Base-by-base conservation (phyloP, 1,140 invertebrate species). In the Caenorhabditis remanei region DNA sequence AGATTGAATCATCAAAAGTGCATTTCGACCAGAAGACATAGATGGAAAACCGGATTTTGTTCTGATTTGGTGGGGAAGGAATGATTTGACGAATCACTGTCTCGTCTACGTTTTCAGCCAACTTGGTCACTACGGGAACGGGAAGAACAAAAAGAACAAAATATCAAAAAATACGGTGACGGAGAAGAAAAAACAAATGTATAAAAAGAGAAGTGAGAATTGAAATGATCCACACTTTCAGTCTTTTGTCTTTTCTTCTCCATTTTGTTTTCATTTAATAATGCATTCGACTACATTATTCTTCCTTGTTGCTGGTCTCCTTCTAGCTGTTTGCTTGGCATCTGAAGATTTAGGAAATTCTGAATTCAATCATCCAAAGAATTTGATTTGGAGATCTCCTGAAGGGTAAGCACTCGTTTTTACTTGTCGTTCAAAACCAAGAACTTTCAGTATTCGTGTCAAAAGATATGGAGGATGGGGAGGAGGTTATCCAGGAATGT, bases 1-100 rank as follows among this genome's bases (percentile, higher is more conserved):
- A 58, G 55, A 24, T 43, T 46, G 65, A 71, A 5, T 71, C 65
- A 71, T 71, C 65, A 71, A 8, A 71, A 71, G 65, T 71, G 65
- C 65, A 71, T 71, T 43, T 71, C 65, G 40, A 71, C 41, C 65
- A 71, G 65, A 71, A 71, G 40, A 46, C 41, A 71, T 11, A 16
- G 40, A 43, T 8, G 65, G 46, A 71, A 43, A 71, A 71, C 65
- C 65, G 40, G 65, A 71, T 71, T 71, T 16, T 13, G 61, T 32
- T 58, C 55, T 24, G 61, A 32, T 32, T 32, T 32, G 61, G 61
- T 21, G 8, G 61, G 19, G 14, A 24, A 40, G 32, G 9, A 71
- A n/a, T 43, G 65, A 46, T 71, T 71, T 71, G 65, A 71, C 65
- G 65, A 71, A 46, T 46, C 65, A 46, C 40, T 65, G 41, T 43